Percentiles rank a stretch among this genome's conserved stretches.
Conservation (phyloP, 2,113 vertebrate genomes). For the Megaceryle maxima region DNA sequence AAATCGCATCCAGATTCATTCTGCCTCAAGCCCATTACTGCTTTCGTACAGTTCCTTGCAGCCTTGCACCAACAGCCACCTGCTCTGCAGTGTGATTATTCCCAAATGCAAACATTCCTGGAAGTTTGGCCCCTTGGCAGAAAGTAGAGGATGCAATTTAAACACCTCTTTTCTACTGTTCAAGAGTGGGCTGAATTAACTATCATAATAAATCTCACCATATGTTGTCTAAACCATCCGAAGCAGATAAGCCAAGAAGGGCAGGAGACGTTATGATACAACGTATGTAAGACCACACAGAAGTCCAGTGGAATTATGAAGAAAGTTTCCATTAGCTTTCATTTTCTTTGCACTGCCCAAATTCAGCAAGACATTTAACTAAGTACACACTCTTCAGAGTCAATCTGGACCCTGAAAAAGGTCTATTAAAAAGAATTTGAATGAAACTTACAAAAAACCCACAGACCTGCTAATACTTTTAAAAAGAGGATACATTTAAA, state of each 20-base stretch:
- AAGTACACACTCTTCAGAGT: not conserved
- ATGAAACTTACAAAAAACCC: not conserved
- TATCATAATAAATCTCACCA: not conserved
- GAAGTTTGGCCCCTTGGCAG: not conserved
- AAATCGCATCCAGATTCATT: not conserved
- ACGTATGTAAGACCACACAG: accelerated
- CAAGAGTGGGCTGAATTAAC: not conserved
- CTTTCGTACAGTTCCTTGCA: not conserved
- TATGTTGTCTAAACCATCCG: not conserved
- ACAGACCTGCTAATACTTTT: not conserved
- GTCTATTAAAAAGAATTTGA: not conserved
- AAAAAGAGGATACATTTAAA: not conserved
- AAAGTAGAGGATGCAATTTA: not conserved
- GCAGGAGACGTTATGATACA: not conserved
- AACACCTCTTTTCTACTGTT: not conserved
- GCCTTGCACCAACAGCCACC: accelerated
- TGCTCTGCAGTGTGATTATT: not conserved
- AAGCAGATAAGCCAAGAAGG: not conserved
- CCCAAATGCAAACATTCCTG: not conserved
- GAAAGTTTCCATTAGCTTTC: not conserved
- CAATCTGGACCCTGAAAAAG: not conserved
- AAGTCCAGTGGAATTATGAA: not conserved
- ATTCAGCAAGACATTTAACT: not conserved
- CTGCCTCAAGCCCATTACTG: not conserved
- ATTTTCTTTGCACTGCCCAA: not conserved